Conservation (phyloP, 2,797 vertebrate genomes). For the Holocentrus rufus region DNA sequence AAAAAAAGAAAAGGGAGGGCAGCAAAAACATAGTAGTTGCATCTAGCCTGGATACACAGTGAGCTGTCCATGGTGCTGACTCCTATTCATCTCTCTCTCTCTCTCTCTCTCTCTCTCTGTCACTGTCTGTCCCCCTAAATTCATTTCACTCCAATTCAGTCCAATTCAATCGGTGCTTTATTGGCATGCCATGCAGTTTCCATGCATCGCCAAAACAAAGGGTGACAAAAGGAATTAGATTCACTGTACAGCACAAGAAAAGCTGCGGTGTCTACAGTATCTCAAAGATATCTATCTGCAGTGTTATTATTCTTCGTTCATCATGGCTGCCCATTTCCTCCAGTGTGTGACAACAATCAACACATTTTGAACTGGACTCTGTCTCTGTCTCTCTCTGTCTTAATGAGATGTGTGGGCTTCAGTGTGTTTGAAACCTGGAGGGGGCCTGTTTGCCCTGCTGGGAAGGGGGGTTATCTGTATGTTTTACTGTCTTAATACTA, state of each 20-base stretch:
- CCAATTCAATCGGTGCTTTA: slow-evolving; percentile 23
- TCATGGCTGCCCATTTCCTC: not conserved
- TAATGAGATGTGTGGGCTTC: too few relatives aligned
- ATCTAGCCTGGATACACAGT: slow-evolving; percentile 45
- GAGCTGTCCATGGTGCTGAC: slow-evolving; percentile 83
- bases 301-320: slow-evolving; percentile 36
- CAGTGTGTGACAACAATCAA: slow-evolving; percentile 32
- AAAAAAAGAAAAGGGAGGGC: slow-evolving; percentile 26
- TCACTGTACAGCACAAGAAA: slow-evolving; percentile 11
- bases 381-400: not conserved
- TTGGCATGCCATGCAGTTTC: slow-evolving; percentile 28
- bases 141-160: too few relatives aligned
- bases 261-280: slow-evolving; percentile 41
- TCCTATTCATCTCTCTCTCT: slow-evolving; percentile 35
- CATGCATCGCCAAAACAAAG: slow-evolving; percentile 20
- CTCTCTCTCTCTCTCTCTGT: slow-evolving; percentile 23
- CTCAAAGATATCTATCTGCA: slow-evolving; percentile 28
- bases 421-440: too few relatives aligned
- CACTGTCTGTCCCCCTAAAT: slow-evolving; percentile 20
- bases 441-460: too few relatives aligned
- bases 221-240: slow-evolving; percentile 39
- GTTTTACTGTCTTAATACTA: too few relatives aligned
- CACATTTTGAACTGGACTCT: not conserved
- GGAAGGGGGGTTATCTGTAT: too few relatives aligned
- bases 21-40: slow-evolving; percentile 46